Evolutionary conservation across 2,113 vertebrate genomes (phyloP).

Genomic region (Neodontobutis hainanensis): DNA sequence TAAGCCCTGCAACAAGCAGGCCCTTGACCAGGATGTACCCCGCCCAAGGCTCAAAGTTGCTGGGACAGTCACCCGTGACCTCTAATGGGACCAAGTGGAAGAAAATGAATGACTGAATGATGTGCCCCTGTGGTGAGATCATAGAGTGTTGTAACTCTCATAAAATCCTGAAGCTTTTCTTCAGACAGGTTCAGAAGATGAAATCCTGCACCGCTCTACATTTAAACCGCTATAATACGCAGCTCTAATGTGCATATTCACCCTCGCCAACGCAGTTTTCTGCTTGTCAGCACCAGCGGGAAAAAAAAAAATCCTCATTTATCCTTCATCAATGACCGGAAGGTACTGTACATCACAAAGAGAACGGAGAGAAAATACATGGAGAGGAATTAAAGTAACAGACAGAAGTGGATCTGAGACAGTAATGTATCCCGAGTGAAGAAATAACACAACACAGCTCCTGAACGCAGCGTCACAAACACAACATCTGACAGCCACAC

Average conservation of each 20-base stretch:
- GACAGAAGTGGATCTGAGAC: slow-evolving; percentile 30
- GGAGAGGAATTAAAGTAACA: slow-evolving; percentile 10
- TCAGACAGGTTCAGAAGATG: slow-evolving; percentile 5
- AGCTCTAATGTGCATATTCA: slow-evolving; percentile 29
- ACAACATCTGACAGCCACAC: slow-evolving; percentile 49
- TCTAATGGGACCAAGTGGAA: too few species aligned
- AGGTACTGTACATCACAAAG: slow-evolving; percentile 39
- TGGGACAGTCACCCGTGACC: too few species aligned
- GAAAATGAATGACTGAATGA: too few species aligned
- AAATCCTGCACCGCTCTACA: slow-evolving; percentile 27
- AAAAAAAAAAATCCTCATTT: slow-evolving; percentile 54
- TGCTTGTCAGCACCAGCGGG: slow-evolving; percentile 62
- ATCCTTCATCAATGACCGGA: slow-evolving; percentile 62
- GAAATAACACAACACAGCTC: slow-evolving; percentile 41
- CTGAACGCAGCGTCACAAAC: slow-evolving; percentile 33
- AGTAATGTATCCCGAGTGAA: slow-evolving; percentile 30
- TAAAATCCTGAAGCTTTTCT: neutral
- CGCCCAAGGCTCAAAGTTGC: too few species aligned
- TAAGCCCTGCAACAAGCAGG: too few species aligned
- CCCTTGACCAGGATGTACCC: too few species aligned
- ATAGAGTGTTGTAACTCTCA: neutral
- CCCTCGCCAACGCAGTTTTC: slow-evolving; percentile 58
- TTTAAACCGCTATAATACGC: slow-evolving; percentile 12
- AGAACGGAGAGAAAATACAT: neutral
- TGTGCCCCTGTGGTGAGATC: neutral